phyloP scores from a whole-genome alignment of 2,113 vertebrate genomes.

The Sula dactylatra region DNA sequence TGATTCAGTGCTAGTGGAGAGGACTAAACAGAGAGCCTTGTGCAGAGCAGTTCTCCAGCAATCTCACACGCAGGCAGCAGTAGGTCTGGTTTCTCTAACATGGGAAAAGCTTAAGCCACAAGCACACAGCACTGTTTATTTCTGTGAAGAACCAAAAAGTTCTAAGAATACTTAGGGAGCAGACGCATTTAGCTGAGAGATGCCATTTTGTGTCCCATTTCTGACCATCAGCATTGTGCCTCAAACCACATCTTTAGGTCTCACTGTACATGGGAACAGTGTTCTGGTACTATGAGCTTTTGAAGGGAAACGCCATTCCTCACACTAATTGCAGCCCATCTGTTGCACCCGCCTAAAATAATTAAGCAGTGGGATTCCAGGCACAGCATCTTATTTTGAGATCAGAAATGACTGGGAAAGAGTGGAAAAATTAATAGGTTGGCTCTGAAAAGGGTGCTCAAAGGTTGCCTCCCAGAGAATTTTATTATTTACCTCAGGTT shows the following conservation, averaged over 20 bases:
- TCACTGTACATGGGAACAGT: background rate
- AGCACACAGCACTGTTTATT: background rate
- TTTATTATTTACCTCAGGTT: background rate
- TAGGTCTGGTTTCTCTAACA: background rate
- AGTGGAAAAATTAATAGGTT: slow-evolving; percentile 30
- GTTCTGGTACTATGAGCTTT: background rate
- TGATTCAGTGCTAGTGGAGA: background rate
- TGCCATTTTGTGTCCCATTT: background rate
- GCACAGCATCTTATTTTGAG: slow-evolving; percentile 23
- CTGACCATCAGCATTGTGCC: background rate
- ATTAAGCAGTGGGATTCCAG: background rate
- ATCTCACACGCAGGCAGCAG: background rate
- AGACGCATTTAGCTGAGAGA: background rate
- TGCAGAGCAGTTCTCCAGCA: background rate
- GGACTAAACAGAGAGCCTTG: background rate
- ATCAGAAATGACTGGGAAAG: slow-evolving; percentile 30
- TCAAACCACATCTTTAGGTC: background rate
- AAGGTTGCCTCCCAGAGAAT: background rate
- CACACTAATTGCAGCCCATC: slow-evolving; percentile 26
- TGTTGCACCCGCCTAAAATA: background rate
- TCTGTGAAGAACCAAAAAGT: background rate
- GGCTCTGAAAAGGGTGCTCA: background rate
- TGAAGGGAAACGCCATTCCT: background rate
- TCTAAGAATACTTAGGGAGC: background rate
- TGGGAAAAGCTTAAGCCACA: background rate